phyloP scores from a whole-genome alignment of 2,888 invertebrate genomes.

The Oxycera nigricornis region DNA sequence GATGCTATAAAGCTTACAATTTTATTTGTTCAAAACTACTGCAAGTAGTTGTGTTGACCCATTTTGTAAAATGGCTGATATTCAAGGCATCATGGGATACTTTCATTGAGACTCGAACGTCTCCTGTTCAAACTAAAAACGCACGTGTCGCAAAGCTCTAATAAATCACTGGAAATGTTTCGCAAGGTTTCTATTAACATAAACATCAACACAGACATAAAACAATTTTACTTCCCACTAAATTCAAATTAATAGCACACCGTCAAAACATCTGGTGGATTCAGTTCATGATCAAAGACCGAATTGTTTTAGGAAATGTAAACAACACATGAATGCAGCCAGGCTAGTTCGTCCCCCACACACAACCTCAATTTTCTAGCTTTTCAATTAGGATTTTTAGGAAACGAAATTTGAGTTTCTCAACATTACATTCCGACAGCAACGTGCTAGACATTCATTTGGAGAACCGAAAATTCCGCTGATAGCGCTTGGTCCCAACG shows the following conservation, averaged over 20 bases:
- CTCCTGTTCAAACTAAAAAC: too few relatives aligned
- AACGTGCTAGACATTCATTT: background rate
- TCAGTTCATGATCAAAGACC: conserved; percentile 5
- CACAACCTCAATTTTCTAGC: background rate
- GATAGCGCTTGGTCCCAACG: background rate
- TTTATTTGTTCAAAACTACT: too few relatives aligned
- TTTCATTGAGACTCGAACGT: too few relatives aligned
- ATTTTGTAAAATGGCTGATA: too few relatives aligned
- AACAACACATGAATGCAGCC: conserved; percentile 1
- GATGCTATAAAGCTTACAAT: too few relatives aligned
- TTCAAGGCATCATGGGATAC: too few relatives aligned
- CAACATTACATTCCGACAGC: background rate
- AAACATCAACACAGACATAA: background rate
- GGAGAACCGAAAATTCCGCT: background rate
- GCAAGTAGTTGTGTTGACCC: too few relatives aligned
- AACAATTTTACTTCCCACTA: background rate
- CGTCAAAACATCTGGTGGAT: conserved; percentile 11
- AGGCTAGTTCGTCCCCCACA: background rate
- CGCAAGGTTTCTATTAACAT: background rate
- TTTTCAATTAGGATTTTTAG: background rate
- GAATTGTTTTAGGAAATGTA: background rate
- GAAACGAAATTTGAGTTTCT: background rate
- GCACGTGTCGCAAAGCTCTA: too few relatives aligned
- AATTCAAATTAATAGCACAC: background rate
- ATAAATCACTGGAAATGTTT: background rate